Percentiles rank a stretch among this genome's conserved stretches.
phyloP scores from a whole-genome alignment of 2,888 invertebrate genomes.

The Carcina quercana region DNA sequence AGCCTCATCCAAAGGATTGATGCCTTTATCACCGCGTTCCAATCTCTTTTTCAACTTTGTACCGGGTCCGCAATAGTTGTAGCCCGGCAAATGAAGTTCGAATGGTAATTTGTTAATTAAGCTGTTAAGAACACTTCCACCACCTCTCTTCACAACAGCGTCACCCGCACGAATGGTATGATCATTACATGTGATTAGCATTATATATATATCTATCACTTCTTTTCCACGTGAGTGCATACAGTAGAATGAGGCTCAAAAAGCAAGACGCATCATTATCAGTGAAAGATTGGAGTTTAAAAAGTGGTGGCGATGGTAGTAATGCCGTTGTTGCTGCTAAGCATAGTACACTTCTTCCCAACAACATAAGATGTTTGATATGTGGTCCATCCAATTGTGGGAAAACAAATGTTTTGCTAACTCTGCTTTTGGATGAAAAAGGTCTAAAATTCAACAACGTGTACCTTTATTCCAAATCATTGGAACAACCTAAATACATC shows the following conservation, averaged over 20 bases:
- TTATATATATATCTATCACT: too few relatives aligned
- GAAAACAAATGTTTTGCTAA: conserved; percentile 20
- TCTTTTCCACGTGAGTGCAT: too few relatives aligned
- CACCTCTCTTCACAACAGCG: too few relatives aligned
- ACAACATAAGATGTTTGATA: conserved; percentile 14
- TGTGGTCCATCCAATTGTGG: conserved; percentile 19
- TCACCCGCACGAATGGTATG: too few relatives aligned
- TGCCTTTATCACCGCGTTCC: conserved; percentile 31
- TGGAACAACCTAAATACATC: neutral
- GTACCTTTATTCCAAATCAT: neutral
- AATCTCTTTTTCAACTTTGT: conserved; percentile 24
- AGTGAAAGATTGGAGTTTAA: too few relatives aligned
- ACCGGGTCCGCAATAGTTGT: conserved; percentile 23
- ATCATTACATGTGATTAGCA: too few relatives aligned
- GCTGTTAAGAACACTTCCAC: conserved; percentile 11
- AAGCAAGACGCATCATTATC: too few relatives aligned
- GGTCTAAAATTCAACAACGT: neutral
- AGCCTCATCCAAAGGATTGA: conserved; percentile 17
- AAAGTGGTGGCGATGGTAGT: too few relatives aligned
- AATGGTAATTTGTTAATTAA: conserved; percentile 15
- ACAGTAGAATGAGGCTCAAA: too few relatives aligned
- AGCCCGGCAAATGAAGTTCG: conserved; percentile 23
- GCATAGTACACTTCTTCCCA: neutral
- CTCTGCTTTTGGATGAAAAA: neutral
- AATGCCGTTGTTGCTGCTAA: too few relatives aligned